Conservation (phyloP, 2,888 invertebrate species). For the Platycheirus rosarum region DNA sequence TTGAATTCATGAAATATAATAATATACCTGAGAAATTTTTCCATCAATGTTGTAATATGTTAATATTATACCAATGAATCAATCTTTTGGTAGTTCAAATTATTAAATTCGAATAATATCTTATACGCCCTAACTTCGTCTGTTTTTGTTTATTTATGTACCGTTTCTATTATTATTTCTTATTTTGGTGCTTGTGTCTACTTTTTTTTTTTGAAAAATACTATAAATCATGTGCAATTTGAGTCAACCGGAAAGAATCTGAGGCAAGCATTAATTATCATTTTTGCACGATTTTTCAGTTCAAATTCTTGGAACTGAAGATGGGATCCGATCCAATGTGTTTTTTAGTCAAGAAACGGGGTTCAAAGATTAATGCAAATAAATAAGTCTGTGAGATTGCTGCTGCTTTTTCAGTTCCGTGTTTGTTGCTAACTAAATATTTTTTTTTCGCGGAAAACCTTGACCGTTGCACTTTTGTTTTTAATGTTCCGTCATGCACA, state of each 20-base stretch:
- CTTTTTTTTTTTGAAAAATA: slow-evolving; percentile 52
- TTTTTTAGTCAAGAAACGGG: slow-evolving; percentile 18
- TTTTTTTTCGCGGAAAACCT: slow-evolving; percentile 43
- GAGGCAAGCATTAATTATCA: slow-evolving; percentile 62
- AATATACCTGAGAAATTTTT: no score
- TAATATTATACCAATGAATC: no score
- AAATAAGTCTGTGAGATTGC: slow-evolving; percentile 49
- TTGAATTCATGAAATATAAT: no score
- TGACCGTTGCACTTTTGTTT: slow-evolving; percentile 49
- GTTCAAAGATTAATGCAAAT: slow-evolving; percentile 52
- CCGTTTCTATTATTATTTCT: slow-evolving; percentile 10
- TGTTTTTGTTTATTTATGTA: slow-evolving; percentile 15
- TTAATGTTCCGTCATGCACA: slow-evolving; percentile 19
- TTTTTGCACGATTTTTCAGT: slow-evolving; percentile 38
- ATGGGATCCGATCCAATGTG: not conserved
- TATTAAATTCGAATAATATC: slow-evolving; percentile 1
- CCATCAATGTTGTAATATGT: no score
- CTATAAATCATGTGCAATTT: slow-evolving; percentile 63
- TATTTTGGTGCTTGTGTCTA: slow-evolving; percentile 40
- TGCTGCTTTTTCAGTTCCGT: slow-evolving; percentile 30
- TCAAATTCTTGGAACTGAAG: slow-evolving; percentile 38
- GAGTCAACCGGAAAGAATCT: slow-evolving; percentile 57
- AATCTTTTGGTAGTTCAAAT: slow-evolving; percentile 13
- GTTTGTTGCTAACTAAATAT: slow-evolving; percentile 19
- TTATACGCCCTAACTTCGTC: not conserved